Percentiles rank a stretch among this genome's conserved stretches.
Evolutionary conservation across 1,140 invertebrate genomes (phyloP).

Genomic region (Bombyx mandarina): DNA sequence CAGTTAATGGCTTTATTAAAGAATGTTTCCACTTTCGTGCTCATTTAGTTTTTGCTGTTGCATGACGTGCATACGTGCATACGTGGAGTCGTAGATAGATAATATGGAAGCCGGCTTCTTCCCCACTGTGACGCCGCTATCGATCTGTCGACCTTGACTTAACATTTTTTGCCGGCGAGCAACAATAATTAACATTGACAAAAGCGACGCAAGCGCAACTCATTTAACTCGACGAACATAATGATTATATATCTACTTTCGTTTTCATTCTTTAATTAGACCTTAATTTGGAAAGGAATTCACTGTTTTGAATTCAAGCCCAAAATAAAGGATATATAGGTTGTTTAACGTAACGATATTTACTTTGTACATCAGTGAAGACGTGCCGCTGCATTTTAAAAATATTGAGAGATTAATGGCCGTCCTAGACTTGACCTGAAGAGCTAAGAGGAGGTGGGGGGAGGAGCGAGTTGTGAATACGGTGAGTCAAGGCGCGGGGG

Average conservation of each 20-base stretch:
- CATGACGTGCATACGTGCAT: constrained; percentile 40
- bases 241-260: constrained; percentile 21
- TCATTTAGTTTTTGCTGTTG: constrained; percentile 41
- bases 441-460: constrained; percentile 11
- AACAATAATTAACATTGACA: constrained; percentile 50
- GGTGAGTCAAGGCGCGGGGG: constrained; percentile 53
- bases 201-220: constrained; percentile 40
- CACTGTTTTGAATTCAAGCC: no score
- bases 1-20: constrained; percentile 24
- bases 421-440: constrained; percentile 48
- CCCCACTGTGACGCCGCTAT: constrained; percentile 24
- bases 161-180: constrained; percentile 29
- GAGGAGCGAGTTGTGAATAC: constrained; percentile 22
- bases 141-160: constrained; percentile 59
- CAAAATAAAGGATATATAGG: no score
- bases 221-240: constrained; percentile 19
- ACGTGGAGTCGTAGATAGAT: constrained; percentile 11
- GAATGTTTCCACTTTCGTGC: constrained; percentile 61
- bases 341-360: no score
- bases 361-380: no score
- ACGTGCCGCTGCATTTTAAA: no score
- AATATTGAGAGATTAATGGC: constrained; percentile 25
- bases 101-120: constrained; percentile 12
- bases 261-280: constrained; percentile 19
- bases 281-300: no score